Conservation (phyloP, 1,140 invertebrate genomes). For the Drosophila lini region DNA sequence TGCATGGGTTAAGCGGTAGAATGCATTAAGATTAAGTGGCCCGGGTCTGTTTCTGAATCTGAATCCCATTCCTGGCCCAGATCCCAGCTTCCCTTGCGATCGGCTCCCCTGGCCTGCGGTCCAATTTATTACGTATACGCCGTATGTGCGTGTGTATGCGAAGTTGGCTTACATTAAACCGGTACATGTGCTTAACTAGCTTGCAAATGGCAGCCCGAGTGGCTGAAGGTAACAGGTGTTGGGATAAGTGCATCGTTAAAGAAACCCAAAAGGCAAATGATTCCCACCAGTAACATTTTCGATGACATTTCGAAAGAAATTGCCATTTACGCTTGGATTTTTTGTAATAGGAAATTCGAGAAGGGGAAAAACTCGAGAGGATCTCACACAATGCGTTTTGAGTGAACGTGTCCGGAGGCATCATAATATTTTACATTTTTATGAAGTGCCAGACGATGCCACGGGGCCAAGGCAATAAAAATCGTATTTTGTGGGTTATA, state of each 20-base stretch:
- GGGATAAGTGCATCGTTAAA: conserved; percentile 15
- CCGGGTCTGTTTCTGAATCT: conserved; percentile 41
- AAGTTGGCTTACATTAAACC: conserved; percentile 45
- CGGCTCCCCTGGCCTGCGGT: conserved; percentile 17
- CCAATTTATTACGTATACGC: conserved; percentile 58
- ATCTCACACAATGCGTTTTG: conserved; percentile 56
- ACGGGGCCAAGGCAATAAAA: conserved; percentile 70
- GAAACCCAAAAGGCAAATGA: conserved; percentile 22
- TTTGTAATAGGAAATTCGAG: conserved; percentile 2
- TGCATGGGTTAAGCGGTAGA: conserved; percentile 79
- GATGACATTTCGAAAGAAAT: conserved; percentile 42
- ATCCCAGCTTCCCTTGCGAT: conserved; percentile 15
- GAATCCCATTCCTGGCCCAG: conserved; percentile 40
- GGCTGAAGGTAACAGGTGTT: conserved; percentile 26
- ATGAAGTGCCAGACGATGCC: conserved; percentile 74
- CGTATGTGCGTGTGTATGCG: conserved; percentile 17
- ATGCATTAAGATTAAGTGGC: conserved; percentile 81
- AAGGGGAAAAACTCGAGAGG: neutral
- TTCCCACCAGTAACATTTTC: conserved; percentile 12
- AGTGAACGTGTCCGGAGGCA: conserved; percentile 71
- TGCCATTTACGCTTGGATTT: conserved; percentile 21
- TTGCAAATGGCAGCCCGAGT: conserved; percentile 30
- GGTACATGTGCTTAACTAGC: conserved; percentile 43
- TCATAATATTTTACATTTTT: conserved; percentile 83
- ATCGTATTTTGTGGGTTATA: conserved; percentile 81